phyloP scores from a whole-genome alignment of 2,888 invertebrate genomes.

The Carpatolechia fugitivella region DNA sequence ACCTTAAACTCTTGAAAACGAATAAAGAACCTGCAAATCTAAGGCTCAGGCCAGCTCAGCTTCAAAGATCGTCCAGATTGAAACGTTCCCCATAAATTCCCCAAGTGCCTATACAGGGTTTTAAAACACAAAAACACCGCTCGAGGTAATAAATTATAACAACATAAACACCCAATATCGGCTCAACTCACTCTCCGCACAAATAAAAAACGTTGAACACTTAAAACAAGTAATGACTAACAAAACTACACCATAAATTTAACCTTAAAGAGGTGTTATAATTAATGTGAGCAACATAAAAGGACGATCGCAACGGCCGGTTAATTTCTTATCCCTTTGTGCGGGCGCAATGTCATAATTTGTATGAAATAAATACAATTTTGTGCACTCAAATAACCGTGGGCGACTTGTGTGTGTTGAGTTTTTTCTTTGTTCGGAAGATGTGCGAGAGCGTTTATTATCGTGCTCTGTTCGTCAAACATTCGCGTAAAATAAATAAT shows the following conservation, averaged over 20 bases:
- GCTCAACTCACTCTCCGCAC: conserved; percentile 35
- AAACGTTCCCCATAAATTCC: conserved; percentile 68
- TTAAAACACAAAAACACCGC: conserved; percentile 61
- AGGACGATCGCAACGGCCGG: conserved; percentile 58
- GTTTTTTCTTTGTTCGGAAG: conserved; percentile 8
- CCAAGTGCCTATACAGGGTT: conserved; percentile 62
- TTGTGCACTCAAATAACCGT: conserved; percentile 33
- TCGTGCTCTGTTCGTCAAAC: conserved; percentile 8
- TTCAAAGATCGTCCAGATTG: conserved; percentile 67
- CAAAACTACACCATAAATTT: conserved; percentile 72
- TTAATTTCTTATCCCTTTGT: conserved; percentile 63
- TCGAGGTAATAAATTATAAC: conserved; percentile 65
- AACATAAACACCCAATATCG: conserved; percentile 65
- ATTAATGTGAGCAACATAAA: conserved; percentile 71
- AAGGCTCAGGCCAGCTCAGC: background rate
- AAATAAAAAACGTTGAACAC: conserved; percentile 35
- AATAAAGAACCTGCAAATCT: background rate
- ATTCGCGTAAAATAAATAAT: background rate
- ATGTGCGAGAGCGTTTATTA: conserved; percentile 14
- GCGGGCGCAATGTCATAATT: conserved; percentile 65
- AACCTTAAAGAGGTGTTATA: conserved; percentile 76
- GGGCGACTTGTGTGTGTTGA: conserved; percentile 23
- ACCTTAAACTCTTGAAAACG: background rate
- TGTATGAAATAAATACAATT: conserved; percentile 55
- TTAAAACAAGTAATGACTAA: conserved; percentile 61